These are phyloP conservation scores for Enteromius argenteus DNA, from an alignment of 2,797 vertebrate species.

Conservation along the genomic window DNA sequence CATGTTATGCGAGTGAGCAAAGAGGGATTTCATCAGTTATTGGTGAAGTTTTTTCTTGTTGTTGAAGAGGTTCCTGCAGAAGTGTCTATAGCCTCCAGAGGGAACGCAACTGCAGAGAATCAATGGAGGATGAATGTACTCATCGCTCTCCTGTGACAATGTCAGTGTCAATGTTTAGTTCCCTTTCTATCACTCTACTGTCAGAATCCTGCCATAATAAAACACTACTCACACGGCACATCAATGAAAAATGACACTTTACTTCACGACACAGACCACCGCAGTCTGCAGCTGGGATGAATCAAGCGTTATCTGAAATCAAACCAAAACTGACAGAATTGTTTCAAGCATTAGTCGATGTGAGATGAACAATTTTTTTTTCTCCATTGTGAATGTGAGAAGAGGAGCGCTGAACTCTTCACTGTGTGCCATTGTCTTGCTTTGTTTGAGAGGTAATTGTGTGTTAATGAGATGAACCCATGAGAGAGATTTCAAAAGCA, in stretches of 20 bases:
- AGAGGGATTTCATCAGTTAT: slow-evolving; percentile 17
- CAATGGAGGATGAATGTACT: slow-evolving; percentile 43
- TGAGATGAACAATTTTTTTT: not conserved
- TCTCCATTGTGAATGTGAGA: slow-evolving; percentile 10
- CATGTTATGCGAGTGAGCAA: not conserved
- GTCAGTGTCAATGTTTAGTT: slow-evolving; percentile 47
- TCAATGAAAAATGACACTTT: slow-evolving; percentile 48
- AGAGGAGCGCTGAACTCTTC: slow-evolving; percentile 32
- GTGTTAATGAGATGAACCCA: slow-evolving; percentile 54
- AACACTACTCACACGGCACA: slow-evolving; percentile 42
- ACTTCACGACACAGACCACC: slow-evolving; percentile 41
- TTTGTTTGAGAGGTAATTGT: slow-evolving; percentile 46
- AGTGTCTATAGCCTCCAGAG: slow-evolving; percentile 38
- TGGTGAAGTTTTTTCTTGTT: slow-evolving; percentile 26
- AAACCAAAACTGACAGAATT: slow-evolving; percentile 33
- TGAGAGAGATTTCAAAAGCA: slow-evolving; percentile 52
- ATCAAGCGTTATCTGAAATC: slow-evolving; percentile 32
- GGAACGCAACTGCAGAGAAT: slow-evolving; percentile 32
- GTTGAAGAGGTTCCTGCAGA: slow-evolving; percentile 32
- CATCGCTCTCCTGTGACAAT: slow-evolving; percentile 46
- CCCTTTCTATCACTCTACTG: slow-evolving; percentile 48
- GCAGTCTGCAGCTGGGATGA: slow-evolving; percentile 39
- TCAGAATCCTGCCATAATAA: slow-evolving; percentile 53
- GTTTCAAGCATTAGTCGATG: slow-evolving; percentile 18
- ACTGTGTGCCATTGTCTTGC: slow-evolving; percentile 31